These are phyloP conservation scores for Myxocyprinus asiaticus DNA, from an alignment of 2,113 vertebrate genomes.

Conservation along the genomic window DNA sequence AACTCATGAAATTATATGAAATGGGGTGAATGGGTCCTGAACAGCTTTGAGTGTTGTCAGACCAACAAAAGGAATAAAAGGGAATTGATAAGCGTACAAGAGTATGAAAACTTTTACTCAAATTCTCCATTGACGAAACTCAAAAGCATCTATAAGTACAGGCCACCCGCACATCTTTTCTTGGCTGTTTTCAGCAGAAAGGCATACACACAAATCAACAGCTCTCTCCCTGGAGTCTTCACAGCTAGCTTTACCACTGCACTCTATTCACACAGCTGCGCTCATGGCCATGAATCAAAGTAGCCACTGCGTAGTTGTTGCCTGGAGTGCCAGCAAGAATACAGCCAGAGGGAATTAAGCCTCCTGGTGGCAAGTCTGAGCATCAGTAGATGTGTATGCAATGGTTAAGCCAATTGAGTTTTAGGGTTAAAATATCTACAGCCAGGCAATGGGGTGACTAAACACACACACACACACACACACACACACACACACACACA, in stretches of 20 bases:
- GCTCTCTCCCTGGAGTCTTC: constrained; percentile 9
- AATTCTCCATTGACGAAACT: too few species aligned
- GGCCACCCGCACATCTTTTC: too few species aligned
- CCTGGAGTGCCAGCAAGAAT: not conserved
- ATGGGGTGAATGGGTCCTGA: not conserved
- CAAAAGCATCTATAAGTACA: too few species aligned
- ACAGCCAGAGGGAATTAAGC: constrained; percentile 11
- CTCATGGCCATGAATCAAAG: constrained; percentile 20
- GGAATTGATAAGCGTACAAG: too few species aligned
- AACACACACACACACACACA: too few species aligned
- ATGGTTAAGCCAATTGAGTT: too few species aligned
- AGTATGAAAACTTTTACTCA: too few species aligned
- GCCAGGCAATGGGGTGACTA: too few species aligned
- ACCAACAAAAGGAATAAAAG: too few species aligned
- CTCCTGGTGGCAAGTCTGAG: constrained; percentile 26
- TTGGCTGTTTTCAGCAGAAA: not conserved
- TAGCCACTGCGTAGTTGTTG: not conserved
- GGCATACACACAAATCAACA: constrained; percentile 28
- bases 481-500: too few species aligned
- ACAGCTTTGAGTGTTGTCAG: not conserved
- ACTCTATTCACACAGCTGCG: constrained; percentile 1
- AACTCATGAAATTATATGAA: not conserved
- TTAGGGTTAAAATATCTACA: too few species aligned
- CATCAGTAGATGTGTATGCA: not conserved
- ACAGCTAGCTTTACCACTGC: constrained; percentile 9